Evolutionary conservation across 1,140 invertebrate genomes (phyloP).

Genomic region (Doryteuthis pealeii): DNA sequence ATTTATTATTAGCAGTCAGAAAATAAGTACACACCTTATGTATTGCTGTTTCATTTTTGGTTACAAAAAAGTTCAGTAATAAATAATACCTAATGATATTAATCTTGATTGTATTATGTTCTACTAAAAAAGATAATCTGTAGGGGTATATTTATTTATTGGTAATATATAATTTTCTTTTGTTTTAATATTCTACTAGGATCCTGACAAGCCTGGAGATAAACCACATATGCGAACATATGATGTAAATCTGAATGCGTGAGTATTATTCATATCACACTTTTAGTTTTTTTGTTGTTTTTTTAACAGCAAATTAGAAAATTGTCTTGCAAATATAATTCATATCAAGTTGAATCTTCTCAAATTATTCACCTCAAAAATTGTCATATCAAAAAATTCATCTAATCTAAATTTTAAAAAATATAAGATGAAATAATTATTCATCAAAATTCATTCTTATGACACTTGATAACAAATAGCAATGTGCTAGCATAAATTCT

Average conservation of each 20-base stretch:
- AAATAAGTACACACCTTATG: too few relatives aligned
- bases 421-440: background rate
- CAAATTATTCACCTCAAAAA: background rate
- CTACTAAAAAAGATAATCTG: background rate
- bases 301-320: background rate
- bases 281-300: background rate
- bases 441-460: too few relatives aligned
- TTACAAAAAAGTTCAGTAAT: background rate
- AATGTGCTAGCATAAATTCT: too few relatives aligned
- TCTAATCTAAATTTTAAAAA: background rate
- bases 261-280: conserved; percentile 35
- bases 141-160: background rate
- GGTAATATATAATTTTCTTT: conserved; percentile 1
- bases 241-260: conserved; percentile 84
- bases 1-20: too few relatives aligned
- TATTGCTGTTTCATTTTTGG: too few relatives aligned
- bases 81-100: background rate
- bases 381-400: background rate
- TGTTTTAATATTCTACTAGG: conserved; percentile 59
- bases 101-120: background rate
- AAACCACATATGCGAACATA: conserved; percentile 92
- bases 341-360: background rate
- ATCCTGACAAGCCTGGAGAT: conserved; percentile 86
- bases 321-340: conserved; percentile 5
- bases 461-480: too few relatives aligned